Evolutionary conservation across 2,113 vertebrate genomes (phyloP).

Genomic region (Chiloscyllium plagiosum): DNA sequence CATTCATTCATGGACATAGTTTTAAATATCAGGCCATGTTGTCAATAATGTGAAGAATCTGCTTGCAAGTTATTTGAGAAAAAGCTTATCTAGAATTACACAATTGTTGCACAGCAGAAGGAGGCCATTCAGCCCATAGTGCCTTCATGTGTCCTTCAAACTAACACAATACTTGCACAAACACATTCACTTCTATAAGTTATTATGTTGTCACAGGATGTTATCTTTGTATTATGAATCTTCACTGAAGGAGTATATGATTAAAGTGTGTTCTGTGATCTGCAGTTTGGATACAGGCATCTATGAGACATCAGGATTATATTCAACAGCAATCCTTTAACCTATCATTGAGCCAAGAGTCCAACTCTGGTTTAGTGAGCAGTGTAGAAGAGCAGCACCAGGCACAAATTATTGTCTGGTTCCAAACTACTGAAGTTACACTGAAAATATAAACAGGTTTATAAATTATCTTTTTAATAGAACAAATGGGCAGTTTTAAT

Average conservation of each 20-base stretch:
- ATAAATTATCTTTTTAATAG: neutral
- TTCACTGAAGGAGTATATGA: neutral
- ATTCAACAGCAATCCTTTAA: neutral
- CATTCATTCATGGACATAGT: neutral
- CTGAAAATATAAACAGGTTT: neutral
- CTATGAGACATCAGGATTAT: neutral
- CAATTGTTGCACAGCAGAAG: no score
- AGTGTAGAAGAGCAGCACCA: neutral
- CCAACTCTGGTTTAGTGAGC: neutral
- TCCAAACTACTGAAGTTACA: neutral
- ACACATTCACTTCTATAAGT: neutral
- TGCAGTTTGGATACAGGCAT: neutral
- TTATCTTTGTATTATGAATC: neutral
- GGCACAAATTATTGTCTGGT: no score
- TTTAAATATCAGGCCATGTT: neutral
- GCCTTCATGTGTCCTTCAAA: no score
- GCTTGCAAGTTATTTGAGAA: neutral
- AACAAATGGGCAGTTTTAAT: neutral
- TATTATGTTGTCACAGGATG: neutral
- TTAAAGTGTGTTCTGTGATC: neutral
- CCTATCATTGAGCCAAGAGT: neutral
- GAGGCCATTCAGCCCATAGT: no score
- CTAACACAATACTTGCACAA: neutral
- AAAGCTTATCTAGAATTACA: neutral
- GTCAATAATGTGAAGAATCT: neutral